Evolutionary conservation across 2,113 vertebrate species (phyloP), one percentile per base, ranked within the genome.

Genomic region (Ochotona curzoniae): DNA sequence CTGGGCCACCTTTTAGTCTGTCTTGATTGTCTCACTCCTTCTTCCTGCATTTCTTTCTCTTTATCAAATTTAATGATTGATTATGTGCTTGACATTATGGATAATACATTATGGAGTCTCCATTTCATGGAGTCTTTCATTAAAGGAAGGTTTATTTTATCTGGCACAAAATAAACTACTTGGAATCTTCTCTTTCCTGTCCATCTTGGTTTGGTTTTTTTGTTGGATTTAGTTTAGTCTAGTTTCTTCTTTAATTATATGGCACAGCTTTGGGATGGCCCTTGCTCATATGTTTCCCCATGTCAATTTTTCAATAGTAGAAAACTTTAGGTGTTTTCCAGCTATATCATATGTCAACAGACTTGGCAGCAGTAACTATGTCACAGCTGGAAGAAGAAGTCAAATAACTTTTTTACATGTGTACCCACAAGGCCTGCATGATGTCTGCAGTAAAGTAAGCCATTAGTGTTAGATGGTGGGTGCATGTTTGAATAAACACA

Each of bases 121-220:
- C 49, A 15, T 14, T 67, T 83, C 67, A 60, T 10, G 25, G 67
- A 74, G 21, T 67, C 32, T 74, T 81, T 60, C 21, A 80, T 74
- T 94, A 86, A 75, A 76, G 32, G 18, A 30, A 80, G 18, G 74
- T 67, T 49, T n/a, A 74, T 49, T 76, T 83, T 44, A 32, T 64
- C 25, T 89, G 60, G 18, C 14, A 69, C 61, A 64, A 92, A 71
- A 49, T 83, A 49, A 89, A 87, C 86, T 64, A 70, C 21, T 87
- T 78, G 32, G 51, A 61, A 83, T 71, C 44, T 5, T 86, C 63
- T 83, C 38, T 91, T 69, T 76, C 71, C 26, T 92, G 17, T 71
- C 57, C 66, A 89, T 32, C 10, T 78, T 71, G 3, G 30, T 80
- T 60, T 71, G 8, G 7, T 71, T 61, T 38, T 81, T 89, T 85